Percentiles rank a stretch among this genome's conserved stretches.
Conservation (phyloP, 2,888 invertebrate species). For the Plusia festucae region DNA sequence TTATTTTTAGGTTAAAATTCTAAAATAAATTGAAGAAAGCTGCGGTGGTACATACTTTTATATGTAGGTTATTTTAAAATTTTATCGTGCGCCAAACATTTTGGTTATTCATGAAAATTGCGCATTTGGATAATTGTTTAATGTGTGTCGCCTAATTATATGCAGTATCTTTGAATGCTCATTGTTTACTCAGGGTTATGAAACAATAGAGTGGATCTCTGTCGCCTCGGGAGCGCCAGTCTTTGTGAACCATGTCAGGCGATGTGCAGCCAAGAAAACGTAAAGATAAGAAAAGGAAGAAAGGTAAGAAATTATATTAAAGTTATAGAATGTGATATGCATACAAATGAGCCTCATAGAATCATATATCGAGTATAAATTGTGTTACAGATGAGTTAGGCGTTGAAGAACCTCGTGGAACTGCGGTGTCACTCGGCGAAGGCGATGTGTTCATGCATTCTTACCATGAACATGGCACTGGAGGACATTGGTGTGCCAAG, state of each 20-base stretch:
- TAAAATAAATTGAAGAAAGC: conserved; percentile 88
- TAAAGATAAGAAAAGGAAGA: conserved; percentile 95
- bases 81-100: conserved; percentile 78
- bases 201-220: conserved; percentile 82
- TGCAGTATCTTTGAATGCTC: conserved; percentile 74
- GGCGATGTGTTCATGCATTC: conserved; percentile 94
- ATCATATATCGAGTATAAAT: conserved; percentile 24
- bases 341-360: conserved; percentile 28
- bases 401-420: conserved; percentile 83
- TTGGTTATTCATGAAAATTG: conserved; percentile 79
- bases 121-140: conserved; percentile 79
- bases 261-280: conserved; percentile 96
- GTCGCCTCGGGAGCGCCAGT: conserved; percentile 83
- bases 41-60: conserved; percentile 74
- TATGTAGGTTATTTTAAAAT: conserved; percentile 87
- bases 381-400: conserved; percentile 83
- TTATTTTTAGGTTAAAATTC: conserved; percentile 89
- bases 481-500: conserved; percentile 95
- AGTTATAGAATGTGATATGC: conserved; percentile 28
- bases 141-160: conserved; percentile 61
- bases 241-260: conserved; percentile 92
- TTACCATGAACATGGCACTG: conserved; percentile 93
- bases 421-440: conserved; percentile 84
- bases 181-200: conserved; percentile 87
- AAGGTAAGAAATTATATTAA: conserved; percentile 88